Conservation (phyloP, 2,888 invertebrate genomes). For the Halictus quadricinctus region DNA sequence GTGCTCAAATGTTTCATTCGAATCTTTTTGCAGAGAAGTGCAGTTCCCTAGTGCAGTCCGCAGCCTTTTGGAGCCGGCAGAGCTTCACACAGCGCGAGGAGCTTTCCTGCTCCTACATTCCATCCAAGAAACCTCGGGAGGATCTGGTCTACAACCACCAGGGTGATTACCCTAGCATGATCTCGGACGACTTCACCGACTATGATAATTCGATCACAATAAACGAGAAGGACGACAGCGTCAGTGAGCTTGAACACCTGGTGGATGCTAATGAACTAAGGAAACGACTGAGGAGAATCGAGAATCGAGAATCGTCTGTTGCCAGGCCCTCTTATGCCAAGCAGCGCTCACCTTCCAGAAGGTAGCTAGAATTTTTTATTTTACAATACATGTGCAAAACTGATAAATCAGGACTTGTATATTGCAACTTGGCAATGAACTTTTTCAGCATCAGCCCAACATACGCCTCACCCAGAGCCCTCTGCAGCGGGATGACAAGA, state of each 20-base stretch:
- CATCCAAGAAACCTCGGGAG: conserved; percentile 71
- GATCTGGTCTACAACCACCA: conserved; percentile 66
- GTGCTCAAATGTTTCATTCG: neutral
- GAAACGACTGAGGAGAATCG: conserved; percentile 44
- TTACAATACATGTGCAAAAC: no score
- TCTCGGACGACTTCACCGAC: conserved; percentile 67
- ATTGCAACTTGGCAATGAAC: no score
- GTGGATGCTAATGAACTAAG: conserved; percentile 66
- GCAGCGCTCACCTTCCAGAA: conserved; percentile 59
- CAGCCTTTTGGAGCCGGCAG: conserved; percentile 64
- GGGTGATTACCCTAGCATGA: conserved; percentile 61
- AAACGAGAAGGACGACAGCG: conserved; percentile 32
- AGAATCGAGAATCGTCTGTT: conserved; percentile 17
- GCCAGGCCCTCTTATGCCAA: conserved; percentile 18
- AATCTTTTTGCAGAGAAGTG: conserved; percentile 64
- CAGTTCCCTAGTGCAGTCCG: conserved; percentile 56
- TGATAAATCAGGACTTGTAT: no score
- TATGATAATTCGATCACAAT: conserved; percentile 51
- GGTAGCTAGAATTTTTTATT: conserved; percentile 58
- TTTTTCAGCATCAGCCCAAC: conserved; percentile 67
- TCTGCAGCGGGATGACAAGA: conserved; percentile 74
- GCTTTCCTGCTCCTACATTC: conserved; percentile 77
- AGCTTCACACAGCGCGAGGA: conserved; percentile 71
- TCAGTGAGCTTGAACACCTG: conserved; percentile 58
- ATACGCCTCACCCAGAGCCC: conserved; percentile 32